These are phyloP conservation scores for Meta bourneti DNA, from an alignment of 2,888 invertebrate genomes.

Conservation along the genomic window DNA sequence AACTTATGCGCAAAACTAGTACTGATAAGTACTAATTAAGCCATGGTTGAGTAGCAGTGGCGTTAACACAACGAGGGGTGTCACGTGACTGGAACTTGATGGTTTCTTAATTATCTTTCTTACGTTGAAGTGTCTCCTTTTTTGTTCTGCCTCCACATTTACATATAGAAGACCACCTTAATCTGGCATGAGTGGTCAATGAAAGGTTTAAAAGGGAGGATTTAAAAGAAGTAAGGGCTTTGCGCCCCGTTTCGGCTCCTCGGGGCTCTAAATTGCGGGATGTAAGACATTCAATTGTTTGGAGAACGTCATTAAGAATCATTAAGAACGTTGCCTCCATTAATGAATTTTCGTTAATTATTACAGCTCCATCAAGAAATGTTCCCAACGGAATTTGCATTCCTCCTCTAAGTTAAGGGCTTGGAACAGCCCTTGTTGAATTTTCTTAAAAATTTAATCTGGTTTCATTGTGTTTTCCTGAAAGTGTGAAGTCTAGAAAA, in stretches of 20 bases:
- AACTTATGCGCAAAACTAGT: background rate
- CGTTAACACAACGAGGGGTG: background rate
- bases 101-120: conserved; percentile 1
- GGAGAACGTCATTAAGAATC: background rate
- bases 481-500: background rate
- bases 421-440: background rate
- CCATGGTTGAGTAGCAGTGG: background rate
- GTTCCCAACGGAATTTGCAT: background rate
- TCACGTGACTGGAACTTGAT: background rate
- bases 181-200: background rate
- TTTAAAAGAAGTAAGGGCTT: background rate
- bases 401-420: background rate
- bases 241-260: background rate
- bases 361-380: background rate
- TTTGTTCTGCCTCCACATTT: background rate
- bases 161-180: background rate
- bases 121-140: background rate
- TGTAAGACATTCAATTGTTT: background rate
- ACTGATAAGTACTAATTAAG: background rate
- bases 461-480: background rate
- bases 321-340: background rate
- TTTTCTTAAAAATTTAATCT: background rate
- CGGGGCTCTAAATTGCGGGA: background rate
- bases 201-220: background rate
- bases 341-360: conserved; percentile 1